Evolutionary conservation across 2,888 invertebrate species (phyloP), one percentile per base, ranked within the genome.

Genomic region (Ornithoptera alexandrae): DNA sequence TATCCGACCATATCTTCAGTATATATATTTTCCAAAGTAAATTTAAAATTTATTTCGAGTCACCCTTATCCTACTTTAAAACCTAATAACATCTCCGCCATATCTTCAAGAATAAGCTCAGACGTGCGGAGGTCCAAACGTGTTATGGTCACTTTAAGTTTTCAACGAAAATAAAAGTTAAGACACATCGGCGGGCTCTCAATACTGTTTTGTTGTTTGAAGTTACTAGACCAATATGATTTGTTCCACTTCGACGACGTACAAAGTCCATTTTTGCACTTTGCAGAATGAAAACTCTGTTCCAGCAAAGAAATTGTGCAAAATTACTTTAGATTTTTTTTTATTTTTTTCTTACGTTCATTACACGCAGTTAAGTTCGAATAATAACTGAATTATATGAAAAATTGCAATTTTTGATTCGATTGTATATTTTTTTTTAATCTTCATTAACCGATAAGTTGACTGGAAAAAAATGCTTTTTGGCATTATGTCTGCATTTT

Each of bases 141-240:
- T 66, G 39, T 70, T 70, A 66, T 66, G 66, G 66, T 70, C 39
- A 66, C 69, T 69, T 69, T 65, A 62, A 69, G 66, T 69, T 65
- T 42, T 39, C 50, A n/a, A 24, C 65, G 53, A 62, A 70, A 62
- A 59, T 66, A 70, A 63, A 66, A 66, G 53, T 62, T 66, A 65
- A 46, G 62, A 66, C 62, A 59, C 62, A 62, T 66, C 62, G 50
- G 62, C 36, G 18, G 58, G 59, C 69, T 62, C 59, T 22, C 60
- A 17, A 50, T 39, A 60, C 50, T 62, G 50, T 69, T 58, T 66
- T 62, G 58, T 62, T 62, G 69, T 69, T 66, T 4, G 30, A 66
- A 62, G 58, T 66, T 63, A 50, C 15, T 53, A 39, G 20, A 46
- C 24, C 66, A 53, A 62, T 39, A 66, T 70, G 58, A 39, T 64